Conservation (phyloP, 2,113 vertebrate species). For the Clarias magur region DNA sequence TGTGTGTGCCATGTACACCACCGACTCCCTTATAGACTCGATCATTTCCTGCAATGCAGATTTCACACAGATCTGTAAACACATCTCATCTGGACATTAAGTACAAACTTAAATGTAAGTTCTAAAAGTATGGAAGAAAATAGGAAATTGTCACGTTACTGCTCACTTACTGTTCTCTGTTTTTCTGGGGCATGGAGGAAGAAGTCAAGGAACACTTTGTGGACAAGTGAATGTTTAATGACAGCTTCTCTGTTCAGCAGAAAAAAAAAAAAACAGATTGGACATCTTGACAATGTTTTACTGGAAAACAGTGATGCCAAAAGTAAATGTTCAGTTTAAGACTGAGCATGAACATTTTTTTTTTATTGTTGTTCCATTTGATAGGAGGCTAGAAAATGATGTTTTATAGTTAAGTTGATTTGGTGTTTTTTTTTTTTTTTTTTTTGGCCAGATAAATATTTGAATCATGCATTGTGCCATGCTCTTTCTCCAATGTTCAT, state of each 20-base stretch:
- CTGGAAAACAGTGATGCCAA: background rate
- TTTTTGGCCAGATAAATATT: background rate
- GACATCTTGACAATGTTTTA: background rate
- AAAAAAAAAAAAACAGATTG: background rate
- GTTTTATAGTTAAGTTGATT: too few species aligned
- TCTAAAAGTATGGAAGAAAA: too few species aligned
- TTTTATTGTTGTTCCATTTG: too few species aligned
- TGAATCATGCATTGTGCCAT: background rate
- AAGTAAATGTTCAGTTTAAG: background rate
- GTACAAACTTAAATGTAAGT: background rate
- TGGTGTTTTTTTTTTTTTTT: too few species aligned
- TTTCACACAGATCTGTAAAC: background rate
- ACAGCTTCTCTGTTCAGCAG: slow-evolving; percentile 84
- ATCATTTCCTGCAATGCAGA: slow-evolving; percentile 83
- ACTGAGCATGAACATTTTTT: background rate
- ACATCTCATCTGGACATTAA: background rate
- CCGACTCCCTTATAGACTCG: slow-evolving; percentile 90
- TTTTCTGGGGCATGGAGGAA: slow-evolving; percentile 81
- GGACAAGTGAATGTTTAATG: slow-evolving; percentile 94
- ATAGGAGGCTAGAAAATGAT: too few species aligned
- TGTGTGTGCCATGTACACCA: slow-evolving; percentile 92
- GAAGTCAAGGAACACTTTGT: slow-evolving; percentile 96
- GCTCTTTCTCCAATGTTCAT: background rate
- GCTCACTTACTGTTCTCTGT: slow-evolving; percentile 83
- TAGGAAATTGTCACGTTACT: too few species aligned